phyloP scores from a whole-genome alignment of 2,888 invertebrate genomes.

The Tachina grossa region DNA sequence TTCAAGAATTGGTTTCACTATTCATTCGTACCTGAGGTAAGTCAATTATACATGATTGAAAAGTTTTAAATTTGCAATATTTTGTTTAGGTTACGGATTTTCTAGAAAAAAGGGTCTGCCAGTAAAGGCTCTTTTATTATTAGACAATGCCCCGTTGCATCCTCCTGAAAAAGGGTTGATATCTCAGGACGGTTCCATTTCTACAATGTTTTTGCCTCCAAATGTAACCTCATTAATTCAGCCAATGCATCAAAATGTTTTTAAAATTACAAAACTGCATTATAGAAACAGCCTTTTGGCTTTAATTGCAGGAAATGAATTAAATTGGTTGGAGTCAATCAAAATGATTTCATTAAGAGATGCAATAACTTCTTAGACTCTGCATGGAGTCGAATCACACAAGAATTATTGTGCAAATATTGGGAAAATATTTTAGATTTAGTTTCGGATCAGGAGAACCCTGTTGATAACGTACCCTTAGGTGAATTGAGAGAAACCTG shows the following conservation, averaged over 20 bases:
- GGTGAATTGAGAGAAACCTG: constrained; percentile 28
- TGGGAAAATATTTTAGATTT: constrained; percentile 34
- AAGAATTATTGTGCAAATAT: constrained; percentile 33
- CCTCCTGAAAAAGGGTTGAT: too few relatives aligned
- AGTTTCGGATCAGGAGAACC: constrained; percentile 20
- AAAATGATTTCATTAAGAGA: constrained; percentile 36
- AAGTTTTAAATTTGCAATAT: too few relatives aligned
- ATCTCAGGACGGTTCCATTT: too few relatives aligned
- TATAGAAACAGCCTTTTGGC: constrained; percentile 39
- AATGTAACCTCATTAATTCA: constrained; percentile 20
- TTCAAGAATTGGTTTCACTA: too few relatives aligned
- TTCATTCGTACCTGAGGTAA: too few relatives aligned
- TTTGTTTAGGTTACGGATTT: too few relatives aligned
- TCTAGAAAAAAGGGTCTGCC: too few relatives aligned
- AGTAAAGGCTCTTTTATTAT: too few relatives aligned
- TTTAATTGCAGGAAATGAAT: constrained; percentile 32
- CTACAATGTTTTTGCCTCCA: too few relatives aligned
- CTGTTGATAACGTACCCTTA: constrained; percentile 20
- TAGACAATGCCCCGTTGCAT: too few relatives aligned
- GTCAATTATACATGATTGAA: too few relatives aligned
- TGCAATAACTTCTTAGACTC: constrained; percentile 28
- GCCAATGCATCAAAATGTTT: constrained; percentile 35
- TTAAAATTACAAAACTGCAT: constrained; percentile 33
- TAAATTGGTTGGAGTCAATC: constrained; percentile 36
- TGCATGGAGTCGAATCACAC: constrained; percentile 31